A percentile compares a stretch with the other conserved stretches of the same genome.
Evolutionary conservation across 2,113 vertebrate species (phyloP).

Genomic region (Varanus komodoensis): DNA sequence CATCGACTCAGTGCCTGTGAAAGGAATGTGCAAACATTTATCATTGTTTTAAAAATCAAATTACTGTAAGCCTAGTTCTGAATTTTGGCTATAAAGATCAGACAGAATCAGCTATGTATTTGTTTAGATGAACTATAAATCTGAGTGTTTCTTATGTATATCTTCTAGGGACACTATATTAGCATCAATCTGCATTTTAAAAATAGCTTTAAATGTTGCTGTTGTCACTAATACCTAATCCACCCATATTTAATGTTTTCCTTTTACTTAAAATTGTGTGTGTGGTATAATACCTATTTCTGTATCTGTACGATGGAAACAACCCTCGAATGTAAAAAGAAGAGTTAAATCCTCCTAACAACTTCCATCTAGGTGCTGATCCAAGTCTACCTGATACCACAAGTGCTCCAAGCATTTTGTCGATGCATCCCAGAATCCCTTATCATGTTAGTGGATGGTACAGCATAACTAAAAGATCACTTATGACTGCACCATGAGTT

Average conservation of each 20-base stretch:
- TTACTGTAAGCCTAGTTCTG: background rate
- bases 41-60: background rate
- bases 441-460: background rate
- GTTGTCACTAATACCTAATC: background rate
- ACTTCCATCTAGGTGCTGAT: background rate
- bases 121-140: background rate
- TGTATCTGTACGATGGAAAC: background rate
- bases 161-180: background rate
- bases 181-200: background rate
- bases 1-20: conserved; percentile 83
- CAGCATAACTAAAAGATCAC: background rate
- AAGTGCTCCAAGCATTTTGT: too few species aligned
- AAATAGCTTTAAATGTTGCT: background rate
- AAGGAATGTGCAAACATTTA: conserved; percentile 15
- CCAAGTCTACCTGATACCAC: too few species aligned
- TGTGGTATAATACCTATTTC: background rate
- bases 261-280: background rate
- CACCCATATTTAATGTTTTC: background rate
- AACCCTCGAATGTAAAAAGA: too few species aligned
- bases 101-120: background rate
- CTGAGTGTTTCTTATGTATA: background rate
- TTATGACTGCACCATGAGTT: background rate
- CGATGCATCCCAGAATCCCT: too few species aligned
- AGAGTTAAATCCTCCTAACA: background rate
- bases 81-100: background rate